phyloP scores from a whole-genome alignment of 2,888 invertebrate genomes.

The Hipparchia semele region DNA sequence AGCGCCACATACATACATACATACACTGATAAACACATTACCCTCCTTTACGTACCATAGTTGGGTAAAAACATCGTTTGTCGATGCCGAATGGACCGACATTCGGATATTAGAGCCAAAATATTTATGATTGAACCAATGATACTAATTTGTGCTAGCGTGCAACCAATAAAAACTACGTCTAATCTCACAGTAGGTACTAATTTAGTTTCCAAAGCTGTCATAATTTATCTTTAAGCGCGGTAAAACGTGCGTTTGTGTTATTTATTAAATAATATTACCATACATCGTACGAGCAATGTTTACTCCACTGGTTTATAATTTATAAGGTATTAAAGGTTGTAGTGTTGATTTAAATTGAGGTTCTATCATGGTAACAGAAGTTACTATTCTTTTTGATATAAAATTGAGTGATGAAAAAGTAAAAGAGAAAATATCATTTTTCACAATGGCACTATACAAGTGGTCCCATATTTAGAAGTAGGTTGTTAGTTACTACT shows the following conservation, averaged over 20 bases:
- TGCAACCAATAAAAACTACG: slow-evolving; percentile 1
- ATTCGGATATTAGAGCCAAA: slow-evolving; percentile 26
- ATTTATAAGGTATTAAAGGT: neutral
- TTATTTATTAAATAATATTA: slow-evolving; percentile 13
- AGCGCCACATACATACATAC: too few relatives aligned
- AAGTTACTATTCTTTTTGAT: neutral
- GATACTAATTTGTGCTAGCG: slow-evolving; percentile 31
- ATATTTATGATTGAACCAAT: slow-evolving; percentile 32
- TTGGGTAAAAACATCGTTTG: slow-evolving; percentile 31
- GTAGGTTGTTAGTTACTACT: too few relatives aligned
- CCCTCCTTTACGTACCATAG: too few relatives aligned
- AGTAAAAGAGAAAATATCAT: too few relatives aligned
- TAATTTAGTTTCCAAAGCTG: slow-evolving; percentile 12
- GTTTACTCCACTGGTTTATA: neutral
- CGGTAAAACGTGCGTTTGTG: neutral
- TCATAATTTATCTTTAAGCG: slow-evolving; percentile 6
- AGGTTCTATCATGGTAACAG: neutral
- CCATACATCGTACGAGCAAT: neutral
- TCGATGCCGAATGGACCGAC: slow-evolving; percentile 30
- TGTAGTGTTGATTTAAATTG: neutral
- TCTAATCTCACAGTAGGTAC: slow-evolving; percentile 8
- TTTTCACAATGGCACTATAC: neutral
- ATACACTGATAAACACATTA: too few relatives aligned
- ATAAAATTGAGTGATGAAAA: neutral
- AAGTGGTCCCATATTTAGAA: neutral